These are phyloP conservation scores for Castor canadensis DNA, from an alignment of 2,113 vertebrate genomes.

Conservation along the genomic window DNA sequence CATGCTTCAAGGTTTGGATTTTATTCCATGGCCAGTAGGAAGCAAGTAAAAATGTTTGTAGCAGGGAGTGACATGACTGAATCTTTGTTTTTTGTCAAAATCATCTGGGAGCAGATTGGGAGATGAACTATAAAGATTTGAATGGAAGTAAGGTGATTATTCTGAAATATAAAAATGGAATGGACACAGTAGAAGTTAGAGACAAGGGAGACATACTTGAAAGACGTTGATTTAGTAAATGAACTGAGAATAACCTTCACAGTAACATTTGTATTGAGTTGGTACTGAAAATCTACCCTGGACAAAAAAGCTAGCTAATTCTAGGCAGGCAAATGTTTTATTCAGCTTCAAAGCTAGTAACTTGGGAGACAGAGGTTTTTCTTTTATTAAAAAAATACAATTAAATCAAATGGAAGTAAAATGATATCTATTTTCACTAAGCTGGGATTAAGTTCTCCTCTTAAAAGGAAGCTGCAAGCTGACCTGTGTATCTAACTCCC, in stretches of 20 bases:
- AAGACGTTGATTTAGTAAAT: neutral
- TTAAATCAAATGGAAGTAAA: neutral
- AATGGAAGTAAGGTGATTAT: neutral
- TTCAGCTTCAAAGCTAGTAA: constrained; percentile 20
- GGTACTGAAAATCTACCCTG: constrained; percentile 4
- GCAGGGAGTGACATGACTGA: neutral
- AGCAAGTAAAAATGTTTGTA: constrained; percentile 47
- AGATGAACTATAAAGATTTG: neutral
- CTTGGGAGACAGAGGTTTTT: constrained; percentile 9
- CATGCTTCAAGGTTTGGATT: constrained; percentile 24
- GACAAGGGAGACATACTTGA: neutral
- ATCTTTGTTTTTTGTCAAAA: constrained; percentile 56
- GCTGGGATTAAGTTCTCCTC: neutral
- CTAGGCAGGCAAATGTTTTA: constrained; percentile 3
- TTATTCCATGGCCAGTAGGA: constrained; percentile 26
- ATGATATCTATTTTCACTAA: neutral
- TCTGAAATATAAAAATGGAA: neutral
- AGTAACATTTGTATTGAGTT: constrained; percentile 13
- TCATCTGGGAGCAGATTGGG: constrained; percentile 50
- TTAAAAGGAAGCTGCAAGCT: neutral
- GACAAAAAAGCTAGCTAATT: neutral
- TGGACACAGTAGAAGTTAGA: neutral
- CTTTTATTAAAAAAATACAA: neutral
- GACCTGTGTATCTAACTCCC: neutral
- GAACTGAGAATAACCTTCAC: neutral